These are phyloP conservation scores for Zenarchopterus dispar DNA, from an alignment of 2,797 vertebrate species.

Conservation along the genomic window DNA sequence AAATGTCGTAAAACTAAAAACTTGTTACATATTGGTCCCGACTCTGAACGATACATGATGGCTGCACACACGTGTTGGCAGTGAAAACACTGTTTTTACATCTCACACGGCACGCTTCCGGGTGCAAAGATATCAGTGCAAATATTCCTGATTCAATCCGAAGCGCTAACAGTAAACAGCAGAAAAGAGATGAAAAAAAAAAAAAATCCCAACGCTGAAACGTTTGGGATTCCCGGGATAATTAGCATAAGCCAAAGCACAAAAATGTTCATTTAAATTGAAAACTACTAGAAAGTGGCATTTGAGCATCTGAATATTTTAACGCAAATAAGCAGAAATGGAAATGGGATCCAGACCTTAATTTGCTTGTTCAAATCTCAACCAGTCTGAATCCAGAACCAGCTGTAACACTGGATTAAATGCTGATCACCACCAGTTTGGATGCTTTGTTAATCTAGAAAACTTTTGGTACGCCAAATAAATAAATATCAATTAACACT, in stretches of 20 bases:
- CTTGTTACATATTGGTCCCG: constrained; percentile 57
- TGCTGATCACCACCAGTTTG: neutral
- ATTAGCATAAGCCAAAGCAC: constrained; percentile 3
- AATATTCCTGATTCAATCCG: constrained; percentile 11
- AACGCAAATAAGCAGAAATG: constrained; percentile 3
- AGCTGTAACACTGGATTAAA: neutral
- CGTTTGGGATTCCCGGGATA: constrained; percentile 6
- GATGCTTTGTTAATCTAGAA: neutral
- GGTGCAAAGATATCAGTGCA: neutral
- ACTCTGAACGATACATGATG: constrained; percentile 38
- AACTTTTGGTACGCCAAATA: neutral
- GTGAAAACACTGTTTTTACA: constrained; percentile 41
- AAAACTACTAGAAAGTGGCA: neutral
- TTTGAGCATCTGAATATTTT: constrained; percentile 8
- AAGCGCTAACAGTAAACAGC: constrained; percentile 15
- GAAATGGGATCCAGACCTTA: constrained; percentile 11
- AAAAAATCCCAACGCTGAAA: neutral
- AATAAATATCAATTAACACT: neutral
- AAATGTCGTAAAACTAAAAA: constrained; percentile 12
- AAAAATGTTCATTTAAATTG: neutral
- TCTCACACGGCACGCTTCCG: constrained; percentile 13
- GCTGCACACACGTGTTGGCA: constrained; percentile 69
- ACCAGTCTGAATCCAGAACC: neutral
- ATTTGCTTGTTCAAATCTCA: neutral
- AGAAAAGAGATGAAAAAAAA: constrained; percentile 5